These are phyloP conservation scores for Lasius fuliginosus DNA, from an alignment of 2,888 invertebrate genomes.

Conservation along the genomic window DNA sequence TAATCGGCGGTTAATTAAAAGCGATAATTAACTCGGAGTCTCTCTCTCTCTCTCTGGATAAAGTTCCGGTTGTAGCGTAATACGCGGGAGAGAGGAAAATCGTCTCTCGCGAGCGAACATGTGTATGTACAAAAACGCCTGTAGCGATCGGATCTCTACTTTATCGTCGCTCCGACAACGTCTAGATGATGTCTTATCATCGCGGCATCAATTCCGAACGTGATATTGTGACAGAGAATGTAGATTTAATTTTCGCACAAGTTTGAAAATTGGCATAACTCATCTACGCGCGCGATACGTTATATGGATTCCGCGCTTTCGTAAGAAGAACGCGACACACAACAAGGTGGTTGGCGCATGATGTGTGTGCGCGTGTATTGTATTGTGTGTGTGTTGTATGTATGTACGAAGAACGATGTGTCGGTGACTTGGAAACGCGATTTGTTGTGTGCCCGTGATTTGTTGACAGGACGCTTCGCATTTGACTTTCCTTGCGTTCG, in stretches of 20 bases:
- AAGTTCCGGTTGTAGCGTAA: too few relatives aligned
- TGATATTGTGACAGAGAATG: background rate
- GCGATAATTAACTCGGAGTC: background rate
- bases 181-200: background rate
- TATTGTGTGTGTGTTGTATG: background rate
- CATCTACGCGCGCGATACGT: too few relatives aligned
- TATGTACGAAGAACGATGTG: too few relatives aligned
- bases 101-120: background rate
- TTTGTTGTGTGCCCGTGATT: conserved; percentile 4
- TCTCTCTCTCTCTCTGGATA: background rate
- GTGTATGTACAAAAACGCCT: background rate
- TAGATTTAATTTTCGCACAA: background rate
- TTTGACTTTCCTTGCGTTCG: background rate
- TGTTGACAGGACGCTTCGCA: background rate
- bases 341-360: conserved; percentile 1
- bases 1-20: too few relatives aligned
- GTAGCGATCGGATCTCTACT: background rate
- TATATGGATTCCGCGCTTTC: background rate
- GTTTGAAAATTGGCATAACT: background rate
- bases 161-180: too few relatives aligned
- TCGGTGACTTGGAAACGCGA: background rate
- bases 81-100: background rate
- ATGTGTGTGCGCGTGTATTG: background rate
- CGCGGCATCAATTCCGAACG: background rate
- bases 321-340: background rate